phyloP scores from a whole-genome alignment of 2,113 vertebrate genomes.

The Tinamus guttatus region DNA sequence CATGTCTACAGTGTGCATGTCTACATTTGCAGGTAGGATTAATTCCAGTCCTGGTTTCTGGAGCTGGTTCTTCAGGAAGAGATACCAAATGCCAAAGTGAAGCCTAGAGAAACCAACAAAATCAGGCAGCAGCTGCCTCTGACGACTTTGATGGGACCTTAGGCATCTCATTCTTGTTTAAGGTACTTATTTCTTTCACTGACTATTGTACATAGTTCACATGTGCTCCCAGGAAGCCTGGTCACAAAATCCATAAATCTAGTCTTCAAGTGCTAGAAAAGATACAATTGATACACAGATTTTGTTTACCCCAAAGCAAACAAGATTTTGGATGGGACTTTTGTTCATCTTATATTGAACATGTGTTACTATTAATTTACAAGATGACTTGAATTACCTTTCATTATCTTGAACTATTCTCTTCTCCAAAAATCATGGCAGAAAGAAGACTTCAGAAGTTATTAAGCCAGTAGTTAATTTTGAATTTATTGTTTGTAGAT shows the following conservation, averaged over 20 bases:
- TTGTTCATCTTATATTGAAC: not conserved
- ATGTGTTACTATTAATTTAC: not conserved
- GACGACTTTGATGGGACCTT: not conserved
- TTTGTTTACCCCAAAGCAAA: not conserved
- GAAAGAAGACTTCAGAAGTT: not conserved
- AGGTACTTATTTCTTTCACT: not conserved
- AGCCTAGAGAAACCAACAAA: not conserved
- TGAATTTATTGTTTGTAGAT: slow-evolving; percentile 30
- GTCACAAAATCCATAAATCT: not conserved
- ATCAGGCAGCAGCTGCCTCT: not conserved
- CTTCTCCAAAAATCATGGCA: not conserved
- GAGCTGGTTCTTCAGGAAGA: not conserved
- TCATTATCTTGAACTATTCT: not conserved
- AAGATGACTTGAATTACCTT: not conserved
- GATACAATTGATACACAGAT: not conserved
- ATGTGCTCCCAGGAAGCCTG: not conserved
- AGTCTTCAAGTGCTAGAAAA: not conserved
- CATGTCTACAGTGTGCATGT: not conserved
- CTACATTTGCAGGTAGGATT: not conserved
- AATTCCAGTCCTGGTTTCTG: not conserved
- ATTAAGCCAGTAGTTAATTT: not conserved
- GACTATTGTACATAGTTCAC: not conserved
- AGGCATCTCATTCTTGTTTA: not conserved
- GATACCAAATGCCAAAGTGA: not conserved
- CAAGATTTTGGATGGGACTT: not conserved